Evolutionary conservation across 2,113 vertebrate genomes (phyloP).

Genomic region (Perognathus longimembris): DNA sequence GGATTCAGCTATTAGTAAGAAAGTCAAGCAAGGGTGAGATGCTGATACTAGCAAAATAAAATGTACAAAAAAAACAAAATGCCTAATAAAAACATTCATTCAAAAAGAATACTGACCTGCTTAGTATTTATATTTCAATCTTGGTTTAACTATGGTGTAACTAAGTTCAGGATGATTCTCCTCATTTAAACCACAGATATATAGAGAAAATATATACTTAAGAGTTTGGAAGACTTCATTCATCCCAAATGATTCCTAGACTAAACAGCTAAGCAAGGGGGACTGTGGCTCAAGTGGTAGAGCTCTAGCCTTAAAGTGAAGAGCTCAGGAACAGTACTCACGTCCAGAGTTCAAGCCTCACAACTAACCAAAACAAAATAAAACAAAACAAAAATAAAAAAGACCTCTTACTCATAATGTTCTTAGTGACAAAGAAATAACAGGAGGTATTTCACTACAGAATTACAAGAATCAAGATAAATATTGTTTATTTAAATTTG

Average conservation of each 20-base stretch:
- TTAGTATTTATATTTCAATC: background rate
- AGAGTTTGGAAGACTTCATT: background rate
- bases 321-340: too few relatives aligned
- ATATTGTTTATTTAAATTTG: background rate
- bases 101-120: background rate
- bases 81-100: too few relatives aligned
- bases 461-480: background rate
- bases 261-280: background rate
- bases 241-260: background rate
- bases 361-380: too few relatives aligned
- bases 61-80: too few relatives aligned
- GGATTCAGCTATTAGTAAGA: too few relatives aligned
- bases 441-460: background rate
- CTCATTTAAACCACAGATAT: background rate
- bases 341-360: too few relatives aligned
- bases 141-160: background rate
- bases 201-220: background rate
- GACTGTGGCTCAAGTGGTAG: background rate
- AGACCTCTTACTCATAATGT: background rate
- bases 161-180: slow-evolving; percentile 4
- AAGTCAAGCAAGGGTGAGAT: too few relatives aligned
- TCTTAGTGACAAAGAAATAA: background rate
- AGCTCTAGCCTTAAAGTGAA: background rate
- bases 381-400: too few relatives aligned
- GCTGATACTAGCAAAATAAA: too few relatives aligned